Evolutionary conservation across 2,113 vertebrate genomes (phyloP), one percentile per base, ranked within the genome.

Genomic region (Naja naja): DNA sequence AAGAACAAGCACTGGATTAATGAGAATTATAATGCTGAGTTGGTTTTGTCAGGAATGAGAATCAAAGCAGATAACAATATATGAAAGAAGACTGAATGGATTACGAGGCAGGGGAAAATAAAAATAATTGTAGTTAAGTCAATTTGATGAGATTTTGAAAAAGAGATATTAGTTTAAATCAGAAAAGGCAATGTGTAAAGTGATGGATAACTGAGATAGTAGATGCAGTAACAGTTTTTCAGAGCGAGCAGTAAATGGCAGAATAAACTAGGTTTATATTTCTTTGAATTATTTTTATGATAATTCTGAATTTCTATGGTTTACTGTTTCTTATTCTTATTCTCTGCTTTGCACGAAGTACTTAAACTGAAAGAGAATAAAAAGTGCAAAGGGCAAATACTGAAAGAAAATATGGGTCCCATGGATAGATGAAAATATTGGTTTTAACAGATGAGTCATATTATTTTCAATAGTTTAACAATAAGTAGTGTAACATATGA

Each of bases 401-500:
- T 81, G 69, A 81, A 81, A 81, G n/a, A 69, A 43, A 25, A 85
- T 43, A 27, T 2, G 88, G 58, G 94, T 94, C 53, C 10, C 52
- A 94, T 60, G 34, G 56, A 86, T 12, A 89, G 89, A 56, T 95
- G 30, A 60, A 94, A 95, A 49, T 89, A 93, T 92, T 94, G 95
- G 92, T 89, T 60, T 22, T 91, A 96, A 96, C 92, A 54, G 94
- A 93, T 95, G 95, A 96, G 95, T 96, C 94, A 95, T 93, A 94
- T 96, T 89, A 4, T 64, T 96, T 64, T 96, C 97, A 93, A 88
- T 93, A 7, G 0, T 34, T 92, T 5, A 88, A 95, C 93, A 96
- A 93, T 90, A 95, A 96, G 97, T 93, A 93, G 85, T 94, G 94
- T 95, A 97, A 96, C 97, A 97, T 96, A 98, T 94, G 94, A 95